These are phyloP conservation scores for Rhopalosiphum maidis DNA, from an alignment of 1,140 invertebrate genomes.

Conservation along the genomic window DNA sequence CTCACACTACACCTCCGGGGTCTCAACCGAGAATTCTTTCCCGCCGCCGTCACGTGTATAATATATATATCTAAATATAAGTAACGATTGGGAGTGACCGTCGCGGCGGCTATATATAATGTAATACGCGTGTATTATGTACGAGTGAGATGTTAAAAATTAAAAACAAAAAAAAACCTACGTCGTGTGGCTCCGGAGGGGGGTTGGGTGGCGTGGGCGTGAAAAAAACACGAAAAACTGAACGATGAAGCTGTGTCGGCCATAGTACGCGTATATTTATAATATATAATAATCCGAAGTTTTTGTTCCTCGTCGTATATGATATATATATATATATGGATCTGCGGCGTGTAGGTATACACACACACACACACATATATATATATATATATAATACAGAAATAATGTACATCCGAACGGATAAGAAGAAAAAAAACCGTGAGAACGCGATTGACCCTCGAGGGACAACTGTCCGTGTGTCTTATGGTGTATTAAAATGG, in stretches of 20 bases:
- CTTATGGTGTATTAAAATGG: slow-evolving; percentile 44
- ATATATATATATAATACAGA: neutral
- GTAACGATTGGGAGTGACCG: slow-evolving; percentile 45
- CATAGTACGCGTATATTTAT: neutral
- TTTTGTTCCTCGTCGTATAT: neutral
- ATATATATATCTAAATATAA: neutral
- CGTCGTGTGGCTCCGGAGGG: slow-evolving; percentile 2
- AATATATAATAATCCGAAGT: slow-evolving; percentile 15
- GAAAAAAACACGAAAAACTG: slow-evolving; percentile 55
- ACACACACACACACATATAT: neutral
- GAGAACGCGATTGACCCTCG: slow-evolving; percentile 55
- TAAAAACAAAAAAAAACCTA: slow-evolving; percentile 8
- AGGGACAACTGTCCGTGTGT: slow-evolving; percentile 49
- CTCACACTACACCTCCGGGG: slow-evolving; percentile 26
- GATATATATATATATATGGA: neutral
- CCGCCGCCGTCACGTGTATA: neutral
- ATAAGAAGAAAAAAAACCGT: slow-evolving; percentile 46
- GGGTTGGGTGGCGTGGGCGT: slow-evolving; percentile 48
- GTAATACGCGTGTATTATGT: neutral
- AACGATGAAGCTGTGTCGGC: slow-evolving; percentile 2
- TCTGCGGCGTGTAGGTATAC: too few species aligned
- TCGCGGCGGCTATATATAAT: neutral
- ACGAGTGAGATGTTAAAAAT: slow-evolving; percentile 53
- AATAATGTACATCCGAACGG: neutral
- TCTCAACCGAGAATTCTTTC: slow-evolving; percentile 22